Base-by-base conservation (phyloP, 1,140 invertebrate species). In the Nomia melanderi region DNA sequence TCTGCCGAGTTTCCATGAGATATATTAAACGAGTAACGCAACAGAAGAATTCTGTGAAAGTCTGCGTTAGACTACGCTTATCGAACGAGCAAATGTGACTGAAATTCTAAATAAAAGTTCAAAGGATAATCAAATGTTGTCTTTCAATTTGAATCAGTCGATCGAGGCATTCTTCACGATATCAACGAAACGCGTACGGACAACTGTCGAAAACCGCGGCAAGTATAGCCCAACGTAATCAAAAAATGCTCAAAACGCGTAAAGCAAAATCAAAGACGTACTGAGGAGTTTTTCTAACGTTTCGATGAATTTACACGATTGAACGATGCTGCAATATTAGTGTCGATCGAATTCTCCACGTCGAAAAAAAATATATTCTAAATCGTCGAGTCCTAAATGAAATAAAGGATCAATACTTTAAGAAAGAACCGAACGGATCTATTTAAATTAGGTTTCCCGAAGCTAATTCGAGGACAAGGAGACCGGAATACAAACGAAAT, bases 301-400 rank as follows among this genome's bases (percentile, higher is more conserved):
- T 82, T 83, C 56, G 80, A 82, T 59, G 23, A 71, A 67, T 83
- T 83, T 79, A 82, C 62, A 82, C 23, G 7, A 29, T 56, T 12
- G 62, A 56, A 70, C 39, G 69, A 65, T 78, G 59, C n/a, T n/a
- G n/a, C n/a, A n/a, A n/a, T n/a, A n/a, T 57, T 41, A 25, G 25
- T 29, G 66, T 57, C 39, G 8, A 56, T 25, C 25, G 27, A 70
- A 8, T n/a, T 0, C 20, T 39, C 9, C 29, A 0, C 33, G 6
- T 11, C 31, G 31, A 11, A 25, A 62, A n/a, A 2, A 6, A 0
- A 9, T 36, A 4, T 20, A 39, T 78, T 69, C 62, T 44, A 64
- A 81, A 50, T 47, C 47, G 29, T 65, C 47, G 29, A 47, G 44
- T 50, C 27, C 57, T 0, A 36, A 23, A 56, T n/a, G 12, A 2